Conservation (phyloP, 2,888 invertebrate species). For the Omphaloscelis lunosa region DNA sequence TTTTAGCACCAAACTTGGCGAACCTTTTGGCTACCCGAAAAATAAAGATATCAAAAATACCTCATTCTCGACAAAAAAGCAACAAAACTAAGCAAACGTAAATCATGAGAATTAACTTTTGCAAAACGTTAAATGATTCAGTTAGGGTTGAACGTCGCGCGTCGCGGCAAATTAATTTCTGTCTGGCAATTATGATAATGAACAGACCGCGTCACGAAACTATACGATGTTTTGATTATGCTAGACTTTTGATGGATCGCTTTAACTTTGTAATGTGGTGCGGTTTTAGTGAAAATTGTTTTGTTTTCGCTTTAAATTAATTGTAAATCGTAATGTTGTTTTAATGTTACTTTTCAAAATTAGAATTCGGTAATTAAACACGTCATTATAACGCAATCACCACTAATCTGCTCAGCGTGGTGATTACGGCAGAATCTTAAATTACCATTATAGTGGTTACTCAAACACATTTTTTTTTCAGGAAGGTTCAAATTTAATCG, state of each 20-base stretch:
- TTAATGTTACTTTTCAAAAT: neutral
- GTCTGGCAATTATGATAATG: slow-evolving; percentile 58
- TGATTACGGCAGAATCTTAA: neutral
- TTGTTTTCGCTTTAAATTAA: slow-evolving; percentile 2
- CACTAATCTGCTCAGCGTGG: neutral
- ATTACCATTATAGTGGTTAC: neutral
- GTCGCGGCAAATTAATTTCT: slow-evolving; percentile 64
- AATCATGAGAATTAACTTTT: slow-evolving; percentile 54
- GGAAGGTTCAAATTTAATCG: neutral
- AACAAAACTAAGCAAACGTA: slow-evolving; percentile 39
- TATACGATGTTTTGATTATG: slow-evolving; percentile 37
- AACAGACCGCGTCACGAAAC: slow-evolving; percentile 56
- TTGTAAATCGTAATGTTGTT: slow-evolving; percentile 1
- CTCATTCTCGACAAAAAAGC: slow-evolving; percentile 32
- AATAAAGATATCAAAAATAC: slow-evolving; percentile 58
- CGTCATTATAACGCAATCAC: neutral
- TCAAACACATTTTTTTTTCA: neutral
- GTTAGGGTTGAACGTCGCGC: slow-evolving; percentile 42
- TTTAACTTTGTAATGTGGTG: slow-evolving; percentile 16
- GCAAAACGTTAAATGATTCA: slow-evolving; percentile 40
- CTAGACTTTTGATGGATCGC: slow-evolving; percentile 40
- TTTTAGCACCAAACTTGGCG: slow-evolving; percentile 25
- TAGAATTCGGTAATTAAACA: neutral
- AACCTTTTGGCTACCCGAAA: slow-evolving; percentile 21
- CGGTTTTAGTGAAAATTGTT: slow-evolving; percentile 15